Evolutionary conservation across 2,797 vertebrate genomes (phyloP).

Genomic region (Onychomys torridus): DNA sequence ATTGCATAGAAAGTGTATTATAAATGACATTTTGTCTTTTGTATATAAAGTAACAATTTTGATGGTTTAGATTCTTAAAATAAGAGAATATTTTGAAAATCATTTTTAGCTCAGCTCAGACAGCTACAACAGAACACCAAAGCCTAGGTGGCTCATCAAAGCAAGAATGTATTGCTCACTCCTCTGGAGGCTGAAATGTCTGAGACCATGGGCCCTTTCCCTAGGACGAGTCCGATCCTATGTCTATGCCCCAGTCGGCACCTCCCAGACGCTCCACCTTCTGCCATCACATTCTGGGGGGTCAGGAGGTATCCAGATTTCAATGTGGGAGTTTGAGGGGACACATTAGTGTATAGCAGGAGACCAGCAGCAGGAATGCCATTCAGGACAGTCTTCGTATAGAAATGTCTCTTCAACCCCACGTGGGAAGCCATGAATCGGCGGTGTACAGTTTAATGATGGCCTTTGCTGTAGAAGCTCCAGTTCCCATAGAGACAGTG

Average conservation of each 20-base stretch:
- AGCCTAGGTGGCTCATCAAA: not conserved
- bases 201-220: not conserved
- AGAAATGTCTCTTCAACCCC: not conserved
- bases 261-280: not conserved
- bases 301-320: not conserved
- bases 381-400: not conserved
- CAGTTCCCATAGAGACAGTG: not conserved
- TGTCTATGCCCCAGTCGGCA: not conserved
- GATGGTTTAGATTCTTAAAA: not conserved
- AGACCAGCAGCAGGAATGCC: not conserved
- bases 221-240: not conserved
- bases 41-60: not conserved
- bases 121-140: not conserved
- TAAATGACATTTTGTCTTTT: conserved; percentile 9
- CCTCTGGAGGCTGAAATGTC: not conserved
- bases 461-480: not conserved
- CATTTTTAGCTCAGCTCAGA: not conserved
- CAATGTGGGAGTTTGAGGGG: not conserved
- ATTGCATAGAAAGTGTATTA: not conserved
- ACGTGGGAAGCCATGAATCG: not conserved
- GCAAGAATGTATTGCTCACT: not conserved
- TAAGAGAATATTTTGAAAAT: not conserved
- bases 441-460: not conserved
- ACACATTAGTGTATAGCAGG: not conserved
- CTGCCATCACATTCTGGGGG: not conserved